Percentiles rank a stretch among this genome's conserved stretches.
phyloP scores from a whole-genome alignment of 2,888 invertebrate genomes.

The Aquatica leii region DNA sequence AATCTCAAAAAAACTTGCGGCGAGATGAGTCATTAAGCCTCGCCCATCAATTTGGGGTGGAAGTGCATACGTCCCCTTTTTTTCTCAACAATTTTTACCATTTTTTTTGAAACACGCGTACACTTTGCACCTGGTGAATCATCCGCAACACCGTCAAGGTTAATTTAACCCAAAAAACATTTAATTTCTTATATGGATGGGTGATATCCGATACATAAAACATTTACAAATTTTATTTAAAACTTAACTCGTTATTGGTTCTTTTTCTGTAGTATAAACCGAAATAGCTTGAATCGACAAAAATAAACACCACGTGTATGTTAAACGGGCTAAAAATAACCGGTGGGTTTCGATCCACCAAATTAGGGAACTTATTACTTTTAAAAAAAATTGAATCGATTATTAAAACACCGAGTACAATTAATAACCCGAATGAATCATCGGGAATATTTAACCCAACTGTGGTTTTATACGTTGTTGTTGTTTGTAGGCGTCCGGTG shows the following conservation, averaged over 20 bases:
- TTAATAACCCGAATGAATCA: neutral
- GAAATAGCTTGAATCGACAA: constrained; percentile 26
- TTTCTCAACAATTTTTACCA: constrained; percentile 8
- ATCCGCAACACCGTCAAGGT: no score
- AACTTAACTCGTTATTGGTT: constrained; percentile 19
- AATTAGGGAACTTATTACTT: constrained; percentile 41
- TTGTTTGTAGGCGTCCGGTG: constrained; percentile 86
- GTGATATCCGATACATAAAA: constrained; percentile 50
- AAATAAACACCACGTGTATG: constrained; percentile 51
- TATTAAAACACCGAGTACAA: no score
- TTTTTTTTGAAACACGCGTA: constrained; percentile 28
- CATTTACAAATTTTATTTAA: constrained; percentile 30
- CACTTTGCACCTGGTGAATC: no score
- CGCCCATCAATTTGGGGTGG: constrained; percentile 40
- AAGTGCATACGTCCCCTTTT: constrained; percentile 28
- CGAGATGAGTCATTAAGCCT: constrained; percentile 37
- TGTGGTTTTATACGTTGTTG: no score
- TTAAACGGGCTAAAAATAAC: constrained; percentile 33
- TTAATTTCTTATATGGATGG: constrained; percentile 46
- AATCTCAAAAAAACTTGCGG: neutral
- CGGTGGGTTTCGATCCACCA: constrained; percentile 45
- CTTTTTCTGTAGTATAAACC: constrained; percentile 10
- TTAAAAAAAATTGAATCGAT: neutral
- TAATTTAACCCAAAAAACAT: constrained; percentile 29
- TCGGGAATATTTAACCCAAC: no score